These are phyloP conservation scores for Chaetorhynchus papuensis DNA, from an alignment of 2,113 vertebrate genomes.

Conservation along the genomic window DNA sequence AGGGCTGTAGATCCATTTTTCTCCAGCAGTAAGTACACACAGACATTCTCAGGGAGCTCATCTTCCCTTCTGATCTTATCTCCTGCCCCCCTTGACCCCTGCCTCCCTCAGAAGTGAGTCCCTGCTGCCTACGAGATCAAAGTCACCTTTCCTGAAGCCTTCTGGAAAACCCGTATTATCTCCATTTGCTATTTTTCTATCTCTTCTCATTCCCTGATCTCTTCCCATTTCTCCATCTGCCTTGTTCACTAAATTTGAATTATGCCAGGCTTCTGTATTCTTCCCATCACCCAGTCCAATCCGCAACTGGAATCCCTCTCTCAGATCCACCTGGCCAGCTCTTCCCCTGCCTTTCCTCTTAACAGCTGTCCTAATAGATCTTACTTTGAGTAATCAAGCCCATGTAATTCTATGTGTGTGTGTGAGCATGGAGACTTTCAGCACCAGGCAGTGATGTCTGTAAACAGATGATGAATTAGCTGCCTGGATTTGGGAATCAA, in stretches of 20 bases:
- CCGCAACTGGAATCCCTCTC: background rate
- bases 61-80: constrained; percentile 37
- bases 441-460: background rate
- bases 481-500: background rate
- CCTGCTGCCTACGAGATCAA: constrained; percentile 18
- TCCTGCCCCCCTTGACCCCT: constrained; percentile 22
- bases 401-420: background rate
- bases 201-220: background rate
- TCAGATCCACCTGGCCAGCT: background rate
- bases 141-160: constrained; percentile 4
- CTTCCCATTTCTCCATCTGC: background rate
- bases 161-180: background rate
- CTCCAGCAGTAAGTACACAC: background rate
- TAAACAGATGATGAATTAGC: background rate
- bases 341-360: background rate
- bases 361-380: background rate
- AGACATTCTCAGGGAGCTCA: background rate
- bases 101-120: background rate
- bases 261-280: background rate
- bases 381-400: background rate
- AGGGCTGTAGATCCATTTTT: background rate
- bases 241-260: background rate
- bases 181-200: background rate
- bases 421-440: background rate
- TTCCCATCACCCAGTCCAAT: background rate